These are phyloP conservation scores for Tarsius wallacei DNA, from an alignment of 2,797 vertebrate genomes.

Conservation along the genomic window DNA sequence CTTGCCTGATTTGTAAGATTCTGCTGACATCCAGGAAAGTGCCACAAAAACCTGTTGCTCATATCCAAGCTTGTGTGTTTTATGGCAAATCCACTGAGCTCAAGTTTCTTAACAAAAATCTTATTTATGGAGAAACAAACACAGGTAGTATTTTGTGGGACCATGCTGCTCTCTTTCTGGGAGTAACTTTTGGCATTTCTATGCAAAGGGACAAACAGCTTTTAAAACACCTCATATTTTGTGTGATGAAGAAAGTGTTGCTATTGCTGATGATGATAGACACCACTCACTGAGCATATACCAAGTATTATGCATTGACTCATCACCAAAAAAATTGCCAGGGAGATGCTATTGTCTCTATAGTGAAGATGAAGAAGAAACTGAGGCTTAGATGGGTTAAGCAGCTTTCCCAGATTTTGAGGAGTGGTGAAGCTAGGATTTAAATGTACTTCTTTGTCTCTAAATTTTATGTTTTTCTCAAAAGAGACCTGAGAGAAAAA, in stretches of 20 bases:
- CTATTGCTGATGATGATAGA: too few relatives aligned
- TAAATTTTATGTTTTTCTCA: background rate
- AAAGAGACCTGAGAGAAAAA: background rate
- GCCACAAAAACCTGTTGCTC: slow-evolving; percentile 61
- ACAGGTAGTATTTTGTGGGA: background rate
- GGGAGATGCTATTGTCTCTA: background rate
- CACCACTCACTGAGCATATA: background rate
- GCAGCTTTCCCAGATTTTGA: background rate
- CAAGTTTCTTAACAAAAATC: slow-evolving; percentile 78
- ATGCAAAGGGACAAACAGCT: background rate
- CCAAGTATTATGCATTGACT: background rate
- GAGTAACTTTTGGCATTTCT: slow-evolving; percentile 13
- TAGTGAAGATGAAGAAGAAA: background rate
- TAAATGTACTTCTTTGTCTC: background rate
- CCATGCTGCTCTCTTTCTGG: background rate
- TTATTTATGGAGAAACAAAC: slow-evolving; percentile 79
- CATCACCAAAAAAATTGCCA: background rate
- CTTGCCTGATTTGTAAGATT: slow-evolving; percentile 74
- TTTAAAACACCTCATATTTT: slow-evolving; percentile 61
- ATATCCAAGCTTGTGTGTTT: slow-evolving; percentile 59
- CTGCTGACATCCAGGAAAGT: slow-evolving; percentile 78
- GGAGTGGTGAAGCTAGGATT: background rate
- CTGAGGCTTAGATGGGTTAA: background rate
- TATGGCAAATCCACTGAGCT: slow-evolving; percentile 64
- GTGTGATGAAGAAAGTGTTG: background rate